phyloP scores from a whole-genome alignment of 37 sponge, comb jelly and placozoan genomes.

The Cladorhizidae sp. region DNA sequence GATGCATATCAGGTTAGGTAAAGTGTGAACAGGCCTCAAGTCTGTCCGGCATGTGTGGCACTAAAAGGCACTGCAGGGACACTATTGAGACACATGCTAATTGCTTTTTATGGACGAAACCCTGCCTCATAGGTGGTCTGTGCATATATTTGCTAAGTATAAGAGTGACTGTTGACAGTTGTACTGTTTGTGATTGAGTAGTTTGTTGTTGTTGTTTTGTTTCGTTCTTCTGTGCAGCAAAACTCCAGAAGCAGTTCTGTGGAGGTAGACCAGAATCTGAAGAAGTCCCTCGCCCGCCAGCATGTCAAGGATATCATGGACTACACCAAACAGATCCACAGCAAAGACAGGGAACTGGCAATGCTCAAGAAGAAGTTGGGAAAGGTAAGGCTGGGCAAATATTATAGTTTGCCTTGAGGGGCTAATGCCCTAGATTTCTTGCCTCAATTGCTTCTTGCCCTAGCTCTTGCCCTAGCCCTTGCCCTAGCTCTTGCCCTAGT shows the following conservation, averaged over 20 bases:
- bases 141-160: too few relatives aligned
- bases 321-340: slow-evolving; percentile 68
- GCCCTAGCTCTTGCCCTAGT: neutral
- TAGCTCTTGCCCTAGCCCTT: neutral
- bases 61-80: too few relatives aligned
- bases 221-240: neutral
- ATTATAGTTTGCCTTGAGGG: too few relatives aligned
- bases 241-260: neutral
- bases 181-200: neutral
- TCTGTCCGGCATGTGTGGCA: too few relatives aligned
- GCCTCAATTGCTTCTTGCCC: too few relatives aligned
- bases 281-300: slow-evolving; percentile 50
- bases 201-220: neutral
- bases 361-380: slow-evolving; percentile 43
- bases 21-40: too few relatives aligned
- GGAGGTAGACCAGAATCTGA: slow-evolving; percentile 6
- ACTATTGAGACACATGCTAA: too few relatives aligned
- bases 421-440: neutral
- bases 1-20: too few relatives aligned
- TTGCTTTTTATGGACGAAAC: too few relatives aligned
- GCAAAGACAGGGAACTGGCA: slow-evolving; percentile 62
- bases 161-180: too few relatives aligned
- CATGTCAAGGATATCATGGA: slow-evolving; percentile 77
- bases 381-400: slow-evolving; percentile 23
- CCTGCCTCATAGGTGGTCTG: too few relatives aligned